Base-by-base conservation (phyloP, 2,888 invertebrate species). In the Chrysopilus asiliformis region DNA sequence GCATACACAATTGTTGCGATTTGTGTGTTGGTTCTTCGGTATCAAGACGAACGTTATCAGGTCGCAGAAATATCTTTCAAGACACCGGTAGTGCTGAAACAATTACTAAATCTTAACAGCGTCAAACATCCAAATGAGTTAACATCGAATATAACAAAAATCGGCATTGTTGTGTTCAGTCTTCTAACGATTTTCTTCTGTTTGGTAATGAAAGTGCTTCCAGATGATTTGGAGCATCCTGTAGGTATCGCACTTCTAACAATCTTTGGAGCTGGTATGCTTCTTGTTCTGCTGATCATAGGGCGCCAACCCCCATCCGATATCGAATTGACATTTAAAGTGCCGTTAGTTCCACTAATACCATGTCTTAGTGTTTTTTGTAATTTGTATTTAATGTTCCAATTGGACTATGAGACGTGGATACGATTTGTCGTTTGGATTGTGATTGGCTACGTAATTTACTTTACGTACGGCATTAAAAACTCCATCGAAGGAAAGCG, bases 1-100 rank as follows among this genome's bases (percentile, higher is more conserved):
- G 90, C 90, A 0, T 93, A 93, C 57, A 85, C 89, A 3, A 89
- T 93, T 45, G 93, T 94, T 2, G 86, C 90, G 2, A 76, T 87
- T 39, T 85, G 87, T 49, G 89, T 94, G 2, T 70, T 93, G 7
- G 75, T 94, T 35, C 68, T 93, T 20, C 79, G 93, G 71, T 91
- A 70, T 31, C 57, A 61, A 42, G 56, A 61, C 34, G 53, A 54
- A n/a, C 22, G 32, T 13, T 10, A 17, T 6, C 55, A 57, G 2
- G 43, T 54, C 17, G 48, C 51, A 22, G 33, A 54, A 39, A 27
- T 68, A 53, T 51, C 61, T 52, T 3, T 54, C 40, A 13, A 49
- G 9, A 34, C 50, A 0, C 51, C 55, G 3, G 46, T 64, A 52
- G 58, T 67, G 4, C 49, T 68, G 18, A 67, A 69, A n/a, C 72